Base-by-base conservation (phyloP, 2,113 vertebrate genomes). In the Scatophagus argus region DNA sequence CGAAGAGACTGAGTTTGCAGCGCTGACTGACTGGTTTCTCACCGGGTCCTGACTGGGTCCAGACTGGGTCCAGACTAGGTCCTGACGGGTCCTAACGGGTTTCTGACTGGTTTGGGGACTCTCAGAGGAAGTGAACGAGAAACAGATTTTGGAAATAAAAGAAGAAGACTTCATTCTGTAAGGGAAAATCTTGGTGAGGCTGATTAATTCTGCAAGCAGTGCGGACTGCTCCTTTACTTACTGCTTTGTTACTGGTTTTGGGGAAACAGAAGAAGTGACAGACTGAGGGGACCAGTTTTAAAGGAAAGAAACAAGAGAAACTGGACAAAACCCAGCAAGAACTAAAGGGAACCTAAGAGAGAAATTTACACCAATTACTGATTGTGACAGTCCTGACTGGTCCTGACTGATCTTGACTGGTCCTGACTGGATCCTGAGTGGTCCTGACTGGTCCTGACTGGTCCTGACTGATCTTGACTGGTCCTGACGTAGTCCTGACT, bases 381-480 rank as follows among this genome's bases (percentile, higher is more conserved):
- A n/a, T n/a, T n/a, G n/a, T n/a, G n/a, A n/a, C n/a, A n/a, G n/a
- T n/a, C n/a, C n/a, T n/a, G n/a, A n/a, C n/a, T n/a, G n/a, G n/a
- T n/a, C n/a, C n/a, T n/a, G n/a, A n/a, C n/a, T n/a, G n/a, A n/a
- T n/a, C n/a, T n/a, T n/a, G n/a, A 16, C 39, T 3, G 39, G 2
- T 44, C 17, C 25, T 62, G 23, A 39, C 54, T 71, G 41, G 54
- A 47, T 36, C 8, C 1, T 34, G 0, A 39, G 17, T 61, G 44
- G 44, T 70, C 56, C 62, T 49, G 13, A 62, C 34, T 49, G 23
- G 39, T 70, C 9, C 8, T 43, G 17, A 56, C 63, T 64, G 29
- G 63, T 63, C 29, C 41, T 17, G 51, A 49, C 44, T 39, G 38
- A 3, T 41, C 2, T 12, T 51, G 34, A 56, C n/a, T 47, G 63